Base-by-base conservation (phyloP, 1,140 invertebrate species). In the Drosophila lowei region DNA sequence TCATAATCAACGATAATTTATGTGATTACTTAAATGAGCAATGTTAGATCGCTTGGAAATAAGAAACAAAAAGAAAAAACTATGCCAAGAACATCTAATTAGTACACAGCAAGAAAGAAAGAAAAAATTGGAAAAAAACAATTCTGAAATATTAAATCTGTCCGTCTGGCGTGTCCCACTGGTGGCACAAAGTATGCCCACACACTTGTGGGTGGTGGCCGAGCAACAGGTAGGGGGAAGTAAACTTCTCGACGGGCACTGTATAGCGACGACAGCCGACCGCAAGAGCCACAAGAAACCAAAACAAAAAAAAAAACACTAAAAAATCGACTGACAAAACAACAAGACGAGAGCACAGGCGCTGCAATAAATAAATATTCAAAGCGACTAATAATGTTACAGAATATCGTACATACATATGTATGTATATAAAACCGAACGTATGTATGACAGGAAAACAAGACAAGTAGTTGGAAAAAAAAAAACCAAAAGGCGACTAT, bases 31-130 rank as follows among this genome's bases (percentile, higher is more conserved):
- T 85, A 80, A 79, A 85, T 85, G 81, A 85, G 73, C 77, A 77
- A 79, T 76, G 80, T 83, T 78, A 55, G 71, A 73, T 73, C 52
- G 53, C 16, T 34, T 50, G 50, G 49, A 79, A 70, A 78, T 56
- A 38, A 46, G 61, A 74, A 74, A 38, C 6, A 13, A 4, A 34
- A 13, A 4, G 4, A 38, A 38, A 79, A 84, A 85, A 86, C 80
- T 86, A 86, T 86, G 80, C 80, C 81, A 85, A 85, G 81, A 85
- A 85, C 77, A 80, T 77, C 57, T 86, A 86, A 85, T 86, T 85
- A 81, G 81, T 86, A 55, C 28, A 64, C 57, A 58, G 71, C 53
- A 70, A 63, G 48, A 44, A 43, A 41, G 55, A 59, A 30, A 48
- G 11, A 28, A 47, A 57, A 38, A 63, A 55, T 44, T 18, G 50